Base-by-base conservation (phyloP, 2,113 vertebrate genomes). In the Aegypius monachus region DNA sequence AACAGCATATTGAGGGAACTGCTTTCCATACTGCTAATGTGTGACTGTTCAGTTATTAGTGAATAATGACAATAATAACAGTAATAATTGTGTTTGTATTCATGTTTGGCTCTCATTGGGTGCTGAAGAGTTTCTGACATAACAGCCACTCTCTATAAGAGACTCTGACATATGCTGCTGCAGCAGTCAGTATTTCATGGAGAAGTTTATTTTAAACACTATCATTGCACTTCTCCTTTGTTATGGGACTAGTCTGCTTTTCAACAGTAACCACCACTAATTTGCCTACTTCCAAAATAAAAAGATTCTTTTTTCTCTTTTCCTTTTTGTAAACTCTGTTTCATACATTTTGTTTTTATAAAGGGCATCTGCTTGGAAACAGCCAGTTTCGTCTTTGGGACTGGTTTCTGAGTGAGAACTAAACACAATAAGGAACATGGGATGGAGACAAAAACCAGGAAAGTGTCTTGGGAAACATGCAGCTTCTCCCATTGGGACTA, bases 21-120 rank as follows among this genome's bases (percentile, higher is more conserved):
- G 48, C 45, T 94, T 95, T 94, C 78, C 79, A 65, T 67, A 27
- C 40, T 81, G 58, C 55, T 92, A 88, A 82, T 8, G 38, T n/a
- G 45, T 86, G 78, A 81, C 81, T 89, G 42, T 71, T 92, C 63
- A 78, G 90, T 68, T 93, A 79, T 75, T 89, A 93, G 45, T 61
- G 52, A 95, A 86, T 92, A 86, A 95, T 40, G 50, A 86, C 55
- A 66, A 89, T 78, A 89, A 78, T 47, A 92, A 66, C 23, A 92
- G 48, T 73, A 93, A 86, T 52, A 83, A 75, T 68, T 17, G 47
- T 75, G 36, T 74, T 86, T 86, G 47, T 36, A 9, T 67, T 83
- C 40, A 31, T 43, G 31, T 83, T 89, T 95, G 77, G 31, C 19
- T 94, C 73, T 91, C 84, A 65, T 62, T 89, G 59, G 52, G 27